Base-by-base conservation (phyloP, 2,797 vertebrate genomes). In the Novumbra hubbsi region DNA sequence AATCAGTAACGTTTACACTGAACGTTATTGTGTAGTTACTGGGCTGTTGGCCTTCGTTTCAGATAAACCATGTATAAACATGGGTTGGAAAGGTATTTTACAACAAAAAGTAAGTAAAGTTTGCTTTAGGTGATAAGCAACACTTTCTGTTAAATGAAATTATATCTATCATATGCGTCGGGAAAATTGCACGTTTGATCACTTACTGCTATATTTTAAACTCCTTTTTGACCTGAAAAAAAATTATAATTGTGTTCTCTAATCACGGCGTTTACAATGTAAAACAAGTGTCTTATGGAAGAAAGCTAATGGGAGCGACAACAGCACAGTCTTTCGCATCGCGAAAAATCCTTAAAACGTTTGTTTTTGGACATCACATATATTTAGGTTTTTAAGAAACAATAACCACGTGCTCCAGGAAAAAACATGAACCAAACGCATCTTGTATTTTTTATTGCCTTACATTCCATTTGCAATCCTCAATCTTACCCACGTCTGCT, bases 251-350 rank as follows among this genome's bases (percentile, higher is more conserved):
- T 24, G 55, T 11, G 9, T 24, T 64, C 4, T 12, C 45, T 8
- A 30, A 15, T 60, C 41, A 48, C 27, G 78, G 50, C 72, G 80
- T 66, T 78, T 82, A 80, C 80, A 84, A 73, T 72, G 27, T 38
- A 41, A 67, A 80, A 80, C 17, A 45, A 60, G 41, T 34, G 30
- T 38, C 0, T 34, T 12, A 14, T 34, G 3, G 52, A 62, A 60
- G 9, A 71, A 72, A 74, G 71, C 73, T 14, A 65, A 52, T 78
- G 67, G 32, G 17, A 62, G 41, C 12, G 76, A 78, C 76, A 60
- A 41, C 17, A 48, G 19, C n/a, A 16, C 66, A 48, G 66, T 38
- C 34, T 11, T 52, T 16, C 49, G 27, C 27, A 30, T 55, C 8
- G 14, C 27, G 52, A 70, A 49, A 27, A 41, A 32, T 34, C 3